phyloP scores from a whole-genome alignment of 2,797 vertebrate genomes.

The Helarctos malayanus region DNA sequence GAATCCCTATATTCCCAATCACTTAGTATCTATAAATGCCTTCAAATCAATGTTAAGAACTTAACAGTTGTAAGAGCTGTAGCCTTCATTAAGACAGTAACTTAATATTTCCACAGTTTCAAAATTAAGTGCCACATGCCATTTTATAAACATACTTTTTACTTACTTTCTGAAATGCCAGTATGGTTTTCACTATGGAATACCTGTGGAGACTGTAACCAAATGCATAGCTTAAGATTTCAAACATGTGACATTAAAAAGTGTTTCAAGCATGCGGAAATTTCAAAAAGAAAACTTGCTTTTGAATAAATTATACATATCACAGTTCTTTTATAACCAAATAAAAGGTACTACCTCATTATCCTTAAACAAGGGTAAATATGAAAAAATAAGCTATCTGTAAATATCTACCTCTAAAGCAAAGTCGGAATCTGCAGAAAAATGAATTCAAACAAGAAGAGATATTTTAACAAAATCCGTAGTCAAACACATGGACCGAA shows the following conservation, averaged over 20 bases:
- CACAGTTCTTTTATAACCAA: not conserved
- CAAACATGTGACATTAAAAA: not conserved
- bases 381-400: not conserved
- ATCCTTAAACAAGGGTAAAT: not conserved
- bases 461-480: constrained; percentile 15
- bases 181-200: not conserved
- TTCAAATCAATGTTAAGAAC: constrained; percentile 1
- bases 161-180: not conserved
- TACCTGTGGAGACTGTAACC: not conserved
- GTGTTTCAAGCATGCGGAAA: not conserved
- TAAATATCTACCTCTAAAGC: not conserved
- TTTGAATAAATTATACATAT: not conserved
- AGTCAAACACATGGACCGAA: not conserved
- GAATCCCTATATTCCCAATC: not conserved
- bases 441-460: not conserved
- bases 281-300: constrained; percentile 8
- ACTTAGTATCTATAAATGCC: not conserved
- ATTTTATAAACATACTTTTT: constrained; percentile 7
- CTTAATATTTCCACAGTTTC: not conserved
- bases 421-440: constrained; percentile 7
- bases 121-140: not conserved
- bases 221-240: not conserved
- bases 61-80: not conserved
- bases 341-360: not conserved
- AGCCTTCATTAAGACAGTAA: not conserved